These are phyloP conservation scores for Tetrao urogallus DNA, from an alignment of 2,113 vertebrate genomes.

Conservation along the genomic window DNA sequence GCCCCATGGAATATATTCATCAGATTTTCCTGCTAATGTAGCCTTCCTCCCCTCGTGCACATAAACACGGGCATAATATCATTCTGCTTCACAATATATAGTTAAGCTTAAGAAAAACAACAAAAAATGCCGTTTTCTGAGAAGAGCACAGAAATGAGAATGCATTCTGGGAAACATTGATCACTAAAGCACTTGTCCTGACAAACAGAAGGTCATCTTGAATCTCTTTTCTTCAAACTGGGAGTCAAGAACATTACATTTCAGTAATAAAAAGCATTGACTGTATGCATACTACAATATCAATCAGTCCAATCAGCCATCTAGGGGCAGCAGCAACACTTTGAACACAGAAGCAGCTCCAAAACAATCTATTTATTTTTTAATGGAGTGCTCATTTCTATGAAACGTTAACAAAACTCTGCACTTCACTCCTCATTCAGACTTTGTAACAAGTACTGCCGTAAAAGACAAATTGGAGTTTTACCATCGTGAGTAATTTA, in stretches of 20 bases:
- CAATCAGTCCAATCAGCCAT: neutral
- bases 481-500: slow-evolving; percentile 55
- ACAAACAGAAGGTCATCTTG: neutral
- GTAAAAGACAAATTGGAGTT: slow-evolving; percentile 25
- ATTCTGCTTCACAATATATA: neutral
- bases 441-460: neutral
- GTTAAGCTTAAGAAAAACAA: slow-evolving; percentile 20
- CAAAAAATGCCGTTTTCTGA: neutral
- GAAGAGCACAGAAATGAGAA: neutral
- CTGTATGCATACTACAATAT: accelerated
- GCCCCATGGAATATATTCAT: slow-evolving; percentile 57
- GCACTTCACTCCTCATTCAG: neutral
- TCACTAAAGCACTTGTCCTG: neutral
- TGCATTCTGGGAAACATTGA: neutral
- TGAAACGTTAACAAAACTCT: neutral
- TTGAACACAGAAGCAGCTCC: neutral
- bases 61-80: neutral
- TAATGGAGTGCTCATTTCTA: neutral
- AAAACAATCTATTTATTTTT: neutral
- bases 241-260: neutral
- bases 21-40: slow-evolving; percentile 48
- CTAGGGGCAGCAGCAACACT: neutral
- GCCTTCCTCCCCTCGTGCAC: neutral
- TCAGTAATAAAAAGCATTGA: neutral
- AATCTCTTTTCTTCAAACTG: neutral